A percentile compares a stretch with the other conserved stretches of the same genome.
Conservation (phyloP, 2,113 vertebrate genomes). For the Centropus unirufus region DNA sequence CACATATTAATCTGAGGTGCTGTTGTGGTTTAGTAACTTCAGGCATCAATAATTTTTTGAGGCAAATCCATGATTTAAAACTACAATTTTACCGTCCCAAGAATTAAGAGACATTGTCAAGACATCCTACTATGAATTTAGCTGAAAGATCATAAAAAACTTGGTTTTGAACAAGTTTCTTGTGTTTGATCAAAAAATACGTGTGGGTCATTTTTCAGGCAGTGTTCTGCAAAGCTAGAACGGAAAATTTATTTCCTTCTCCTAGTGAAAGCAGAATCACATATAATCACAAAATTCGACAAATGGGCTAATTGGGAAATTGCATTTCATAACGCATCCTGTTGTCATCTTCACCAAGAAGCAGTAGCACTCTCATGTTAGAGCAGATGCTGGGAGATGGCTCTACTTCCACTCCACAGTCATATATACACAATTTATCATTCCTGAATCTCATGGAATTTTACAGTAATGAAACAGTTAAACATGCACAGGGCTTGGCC, state of each 20-base stretch:
- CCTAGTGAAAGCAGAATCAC: not conserved
- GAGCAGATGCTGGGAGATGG: not conserved
- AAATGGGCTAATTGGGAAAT: not conserved
- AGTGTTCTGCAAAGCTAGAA: not conserved
- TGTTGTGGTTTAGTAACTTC: not conserved
- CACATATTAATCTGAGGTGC: not conserved
- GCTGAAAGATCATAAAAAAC: not conserved
- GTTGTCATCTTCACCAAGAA: not conserved
- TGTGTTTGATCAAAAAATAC: not conserved
- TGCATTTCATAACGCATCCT: not conserved
- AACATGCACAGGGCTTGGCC: not conserved
- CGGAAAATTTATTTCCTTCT: not conserved
- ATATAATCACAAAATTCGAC: not conserved
- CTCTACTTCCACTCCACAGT: not conserved
- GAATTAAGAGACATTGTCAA: not conserved
- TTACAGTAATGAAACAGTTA: slow-evolving; percentile 47
- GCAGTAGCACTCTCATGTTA: not conserved
- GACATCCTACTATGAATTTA: not conserved
- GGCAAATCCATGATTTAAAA: not conserved
- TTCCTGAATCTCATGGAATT: not conserved
- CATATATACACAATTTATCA: not conserved
- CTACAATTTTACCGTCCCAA: not conserved
- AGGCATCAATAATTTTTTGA: not conserved
- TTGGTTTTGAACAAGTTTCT: not conserved
- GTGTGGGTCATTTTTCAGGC: not conserved